phyloP scores from a whole-genome alignment of 2,888 invertebrate genomes.

The Eupithecia dodoneata region DNA sequence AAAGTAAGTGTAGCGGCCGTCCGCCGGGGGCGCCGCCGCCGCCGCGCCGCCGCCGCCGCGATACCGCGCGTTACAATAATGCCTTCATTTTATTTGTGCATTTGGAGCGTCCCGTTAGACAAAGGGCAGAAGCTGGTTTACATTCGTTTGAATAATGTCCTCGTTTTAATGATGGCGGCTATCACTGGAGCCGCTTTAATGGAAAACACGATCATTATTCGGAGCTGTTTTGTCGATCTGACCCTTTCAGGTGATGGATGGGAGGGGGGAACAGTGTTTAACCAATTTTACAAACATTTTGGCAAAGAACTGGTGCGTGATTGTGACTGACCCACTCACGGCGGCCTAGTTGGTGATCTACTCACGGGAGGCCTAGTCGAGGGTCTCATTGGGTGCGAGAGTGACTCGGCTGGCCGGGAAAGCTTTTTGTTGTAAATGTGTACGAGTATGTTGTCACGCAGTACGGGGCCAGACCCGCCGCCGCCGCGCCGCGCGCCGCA shows the following conservation, averaged over 20 bases:
- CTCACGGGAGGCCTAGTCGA: background rate
- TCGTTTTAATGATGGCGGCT: slow-evolving; percentile 32
- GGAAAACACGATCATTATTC: slow-evolving; percentile 20
- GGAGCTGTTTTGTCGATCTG: slow-evolving; percentile 18
- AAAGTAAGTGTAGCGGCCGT: background rate
- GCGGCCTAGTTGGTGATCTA: background rate
- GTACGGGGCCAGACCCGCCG: background rate
- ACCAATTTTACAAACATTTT: background rate
- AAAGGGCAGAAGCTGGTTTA: slow-evolving; percentile 35
- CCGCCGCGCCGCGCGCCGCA: background rate
- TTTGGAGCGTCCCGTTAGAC: slow-evolving; percentile 39
- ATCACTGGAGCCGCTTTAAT: slow-evolving; percentile 30
- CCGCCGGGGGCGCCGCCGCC: background rate
- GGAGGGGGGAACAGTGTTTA: background rate
- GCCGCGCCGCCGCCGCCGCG: background rate
- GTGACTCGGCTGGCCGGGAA: background rate
- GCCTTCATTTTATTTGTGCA: slow-evolving; percentile 43
- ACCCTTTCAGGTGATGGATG: background rate
- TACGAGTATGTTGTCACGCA: background rate
- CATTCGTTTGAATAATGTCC: slow-evolving; percentile 35
- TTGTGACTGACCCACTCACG: too few relatives aligned
- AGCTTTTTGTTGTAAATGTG: background rate
- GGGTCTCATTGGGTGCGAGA: background rate
- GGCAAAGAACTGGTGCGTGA: background rate
- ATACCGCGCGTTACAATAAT: slow-evolving; percentile 33